A percentile compares a stretch with the other conserved stretches of the same genome.
These are phyloP conservation scores for Heptranchias perlo DNA, from an alignment of 2,113 vertebrate genomes.

Conservation along the genomic window DNA sequence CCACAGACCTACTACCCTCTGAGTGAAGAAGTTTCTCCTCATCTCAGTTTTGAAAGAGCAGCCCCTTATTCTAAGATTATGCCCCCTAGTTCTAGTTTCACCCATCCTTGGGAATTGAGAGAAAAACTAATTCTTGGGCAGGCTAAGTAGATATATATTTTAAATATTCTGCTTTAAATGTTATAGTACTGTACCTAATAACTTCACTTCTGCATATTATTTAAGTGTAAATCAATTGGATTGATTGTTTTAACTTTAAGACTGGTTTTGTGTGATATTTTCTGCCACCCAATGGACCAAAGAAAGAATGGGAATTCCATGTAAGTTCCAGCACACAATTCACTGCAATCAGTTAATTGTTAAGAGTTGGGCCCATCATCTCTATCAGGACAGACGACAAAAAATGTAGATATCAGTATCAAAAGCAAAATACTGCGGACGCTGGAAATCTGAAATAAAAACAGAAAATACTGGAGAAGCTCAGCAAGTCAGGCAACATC, in stretches of 20 bases:
- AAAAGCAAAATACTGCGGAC: no score
- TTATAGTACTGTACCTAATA: not conserved
- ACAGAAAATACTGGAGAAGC: no score
- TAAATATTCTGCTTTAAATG: not conserved
- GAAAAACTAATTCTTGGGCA: not conserved
- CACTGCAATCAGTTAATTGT: not conserved
- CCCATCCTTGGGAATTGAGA: not conserved
- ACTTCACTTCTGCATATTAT: not conserved
- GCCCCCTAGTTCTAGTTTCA: no score
- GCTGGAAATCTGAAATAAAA: no score
- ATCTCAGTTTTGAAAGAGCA: no score
- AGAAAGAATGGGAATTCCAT: not conserved
- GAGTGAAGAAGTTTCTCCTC: no score
- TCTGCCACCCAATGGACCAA: not conserved
- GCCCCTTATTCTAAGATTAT: no score
- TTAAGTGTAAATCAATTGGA: not conserved
- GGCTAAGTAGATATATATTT: not conserved
- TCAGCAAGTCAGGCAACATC: no score
- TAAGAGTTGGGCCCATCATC: not conserved
- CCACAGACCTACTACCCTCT: no score
- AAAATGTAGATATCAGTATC: no score
- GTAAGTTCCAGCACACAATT: not conserved
- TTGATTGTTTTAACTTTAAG: not conserved
- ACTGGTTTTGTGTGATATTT: not conserved
- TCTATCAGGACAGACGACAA: not conserved